Conservation (phyloP, 2,113 vertebrate genomes). For the Archocentrus centrarchus region DNA sequence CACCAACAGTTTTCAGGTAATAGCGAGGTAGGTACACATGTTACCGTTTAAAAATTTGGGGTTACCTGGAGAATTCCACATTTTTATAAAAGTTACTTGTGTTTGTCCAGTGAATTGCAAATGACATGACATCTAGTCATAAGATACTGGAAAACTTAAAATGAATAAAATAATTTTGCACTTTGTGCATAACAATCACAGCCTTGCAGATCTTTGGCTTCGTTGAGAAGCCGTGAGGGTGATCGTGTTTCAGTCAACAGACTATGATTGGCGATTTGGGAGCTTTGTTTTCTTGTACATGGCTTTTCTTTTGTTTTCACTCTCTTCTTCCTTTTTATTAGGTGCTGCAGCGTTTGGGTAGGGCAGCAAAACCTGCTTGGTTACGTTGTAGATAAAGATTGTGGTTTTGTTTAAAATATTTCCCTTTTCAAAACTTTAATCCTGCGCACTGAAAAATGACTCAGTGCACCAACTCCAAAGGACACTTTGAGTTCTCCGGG, state of each 20-base stretch:
- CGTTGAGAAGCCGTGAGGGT: neutral
- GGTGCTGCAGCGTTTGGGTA: neutral
- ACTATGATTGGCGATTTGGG: neutral
- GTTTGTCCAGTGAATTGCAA: rapidly evolving
- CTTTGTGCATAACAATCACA: neutral
- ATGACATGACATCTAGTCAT: neutral
- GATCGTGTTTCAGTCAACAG: rapidly evolving
- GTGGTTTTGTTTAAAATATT: no score
- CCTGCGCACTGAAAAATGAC: neutral
- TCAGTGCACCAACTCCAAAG: neutral
- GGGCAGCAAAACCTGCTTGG: neutral
- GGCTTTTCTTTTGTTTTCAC: neutral
- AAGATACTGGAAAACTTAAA: neutral
- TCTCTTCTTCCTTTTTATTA: neutral
- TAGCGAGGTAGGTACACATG: neutral
- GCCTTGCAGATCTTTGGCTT: neutral
- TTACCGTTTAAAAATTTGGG: no score
- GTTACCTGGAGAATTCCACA: no score
- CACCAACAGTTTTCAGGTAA: neutral
- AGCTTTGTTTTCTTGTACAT: neutral
- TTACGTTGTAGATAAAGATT: neutral
- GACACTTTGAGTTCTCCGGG: neutral
- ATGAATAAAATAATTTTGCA: neutral
- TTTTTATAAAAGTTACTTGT: neutral
- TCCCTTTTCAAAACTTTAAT: neutral